A percentile compares a stretch with the other conserved stretches of the same genome.
Conservation (phyloP, 30 jellyfish, hydroid and myxozoan species). For the Mastigias papua region DNA sequence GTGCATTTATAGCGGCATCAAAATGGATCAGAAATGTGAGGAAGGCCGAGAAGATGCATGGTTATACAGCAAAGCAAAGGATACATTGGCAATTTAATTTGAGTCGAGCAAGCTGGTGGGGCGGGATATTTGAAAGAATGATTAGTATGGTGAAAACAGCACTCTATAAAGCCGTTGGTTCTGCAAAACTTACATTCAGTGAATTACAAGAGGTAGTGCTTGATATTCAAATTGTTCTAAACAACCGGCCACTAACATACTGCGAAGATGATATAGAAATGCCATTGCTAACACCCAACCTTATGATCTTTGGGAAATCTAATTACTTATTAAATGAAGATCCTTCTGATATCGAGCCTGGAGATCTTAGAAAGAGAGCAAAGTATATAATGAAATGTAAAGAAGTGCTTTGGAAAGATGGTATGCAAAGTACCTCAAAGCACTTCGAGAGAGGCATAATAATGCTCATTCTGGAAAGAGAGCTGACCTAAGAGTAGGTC, state of each 20-base stretch:
- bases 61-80: neutral
- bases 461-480: neutral
- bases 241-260: neutral
- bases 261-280: slow-evolving; percentile 24
- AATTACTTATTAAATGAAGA: slow-evolving; percentile 3
- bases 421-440: slow-evolving; percentile 30
- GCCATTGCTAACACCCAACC: slow-evolving; percentile 62
- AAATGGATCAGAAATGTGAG: slow-evolving; percentile 23
- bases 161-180: slow-evolving; percentile 26
- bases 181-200: slow-evolving; percentile 25
- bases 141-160: neutral
- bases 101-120: slow-evolving; percentile 75
- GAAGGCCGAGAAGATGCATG: slow-evolving; percentile 31
- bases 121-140: neutral
- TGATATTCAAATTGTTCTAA: slow-evolving; percentile 35
- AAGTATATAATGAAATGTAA: slow-evolving; percentile 63
- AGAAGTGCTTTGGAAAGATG: slow-evolving; percentile 77
- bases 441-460: neutral
- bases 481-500: slow-evolving; percentile 29
- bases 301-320: slow-evolving; percentile 32
- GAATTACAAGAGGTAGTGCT: slow-evolving; percentile 62
- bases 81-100: slow-evolving; percentile 60
- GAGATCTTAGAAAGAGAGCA: slow-evolving; percentile 70
- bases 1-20: neutral
- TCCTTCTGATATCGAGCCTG: slow-evolving; percentile 25